Evolutionary conservation across 2,113 vertebrate genomes (phyloP).

Genomic region (Epinephelus lanceolatus): DNA sequence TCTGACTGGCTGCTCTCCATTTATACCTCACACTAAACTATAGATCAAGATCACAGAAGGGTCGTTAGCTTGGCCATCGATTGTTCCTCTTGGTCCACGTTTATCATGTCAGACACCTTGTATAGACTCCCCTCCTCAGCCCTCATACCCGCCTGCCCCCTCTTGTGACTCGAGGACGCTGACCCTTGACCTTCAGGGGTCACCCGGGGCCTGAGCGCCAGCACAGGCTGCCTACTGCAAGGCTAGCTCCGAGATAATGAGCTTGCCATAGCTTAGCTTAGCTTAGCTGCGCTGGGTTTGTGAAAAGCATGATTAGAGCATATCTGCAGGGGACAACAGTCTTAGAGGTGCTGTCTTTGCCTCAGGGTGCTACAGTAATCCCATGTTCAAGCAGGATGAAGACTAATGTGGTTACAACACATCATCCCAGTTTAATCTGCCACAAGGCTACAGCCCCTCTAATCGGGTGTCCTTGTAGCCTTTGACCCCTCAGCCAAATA

Average conservation of each 20-base stretch:
- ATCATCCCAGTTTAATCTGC: constrained; percentile 28
- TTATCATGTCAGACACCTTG: constrained; percentile 59
- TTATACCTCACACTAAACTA: constrained; percentile 32
- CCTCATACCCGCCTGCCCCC: constrained; percentile 33
- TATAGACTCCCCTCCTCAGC: constrained; percentile 39
- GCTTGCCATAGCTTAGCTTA: constrained; percentile 62
- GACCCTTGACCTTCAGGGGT: constrained; percentile 52
- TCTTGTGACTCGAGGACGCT: constrained; percentile 40
- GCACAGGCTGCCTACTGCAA: constrained; percentile 28
- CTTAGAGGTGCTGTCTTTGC: constrained; percentile 31
- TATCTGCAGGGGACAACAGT: constrained; percentile 28
- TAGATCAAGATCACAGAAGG: constrained; percentile 53
- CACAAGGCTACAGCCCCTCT: neutral
- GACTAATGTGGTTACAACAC: constrained; percentile 32
- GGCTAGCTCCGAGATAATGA: constrained; percentile 57
- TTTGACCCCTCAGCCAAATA: neutral
- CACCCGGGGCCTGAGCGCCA: constrained; percentile 16
- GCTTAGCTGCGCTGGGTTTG: neutral
- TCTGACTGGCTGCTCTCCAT: constrained; percentile 9
- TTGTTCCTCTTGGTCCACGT: constrained; percentile 41
- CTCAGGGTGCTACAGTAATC: constrained; percentile 52
- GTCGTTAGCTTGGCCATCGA: constrained; percentile 24
- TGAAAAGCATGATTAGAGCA: constrained; percentile 40
- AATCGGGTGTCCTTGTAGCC: neutral
- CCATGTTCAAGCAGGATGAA: constrained; percentile 39